Evolutionary conservation across 2,888 invertebrate species (phyloP).

Genomic region (Operophtera brumata): DNA sequence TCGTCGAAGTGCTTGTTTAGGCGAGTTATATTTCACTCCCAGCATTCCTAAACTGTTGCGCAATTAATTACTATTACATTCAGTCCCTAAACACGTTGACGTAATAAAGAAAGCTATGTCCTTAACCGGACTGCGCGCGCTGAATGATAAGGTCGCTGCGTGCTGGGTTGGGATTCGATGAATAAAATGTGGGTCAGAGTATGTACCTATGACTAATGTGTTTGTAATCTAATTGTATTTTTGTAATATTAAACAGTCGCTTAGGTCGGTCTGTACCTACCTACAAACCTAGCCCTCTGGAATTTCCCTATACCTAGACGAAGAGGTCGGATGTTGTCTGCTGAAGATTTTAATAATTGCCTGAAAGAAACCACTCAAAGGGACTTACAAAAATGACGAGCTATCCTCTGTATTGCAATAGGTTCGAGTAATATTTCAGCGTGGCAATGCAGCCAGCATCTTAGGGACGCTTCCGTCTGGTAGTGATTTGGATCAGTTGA

Average conservation of each 20-base stretch:
- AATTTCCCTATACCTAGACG: too few relatives aligned
- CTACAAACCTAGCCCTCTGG: too few relatives aligned
- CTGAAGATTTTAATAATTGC: too few relatives aligned
- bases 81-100: conserved; percentile 56
- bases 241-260: too few relatives aligned
- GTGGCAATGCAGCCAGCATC: too few relatives aligned
- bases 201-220: conserved; percentile 30
- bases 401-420: too few relatives aligned
- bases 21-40: neutral
- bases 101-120: conserved; percentile 73
- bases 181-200: conserved; percentile 31
- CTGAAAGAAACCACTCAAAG: too few relatives aligned
- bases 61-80: conserved; percentile 57
- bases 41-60: conserved; percentile 37
- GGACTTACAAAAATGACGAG: too few relatives aligned
- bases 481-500: too few relatives aligned
- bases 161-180: conserved; percentile 35
- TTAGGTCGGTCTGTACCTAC: neutral
- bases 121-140: conserved; percentile 60
- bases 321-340: too few relatives aligned
- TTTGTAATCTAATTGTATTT: conserved; percentile 7
- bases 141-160: conserved; percentile 53
- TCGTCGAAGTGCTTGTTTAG: neutral
- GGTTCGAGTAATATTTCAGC: too few relatives aligned
- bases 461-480: too few relatives aligned